Percentiles rank a stretch among this genome's conserved stretches.
Conservation (phyloP, 2,113 vertebrate species). For the Scophthalmus maximus region DNA sequence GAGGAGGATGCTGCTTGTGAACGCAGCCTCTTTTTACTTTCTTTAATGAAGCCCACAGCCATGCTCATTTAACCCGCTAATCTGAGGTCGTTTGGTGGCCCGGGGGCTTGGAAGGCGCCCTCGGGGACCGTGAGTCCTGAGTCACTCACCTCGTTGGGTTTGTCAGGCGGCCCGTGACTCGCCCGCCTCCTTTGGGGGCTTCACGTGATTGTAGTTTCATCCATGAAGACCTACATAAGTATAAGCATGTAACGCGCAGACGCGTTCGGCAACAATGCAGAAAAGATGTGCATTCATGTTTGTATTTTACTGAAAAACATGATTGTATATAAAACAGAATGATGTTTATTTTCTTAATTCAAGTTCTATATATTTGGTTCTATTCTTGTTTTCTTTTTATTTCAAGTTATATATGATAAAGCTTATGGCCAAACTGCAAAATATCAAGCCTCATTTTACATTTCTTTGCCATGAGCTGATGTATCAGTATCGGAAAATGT, state of each 20-base stretch:
- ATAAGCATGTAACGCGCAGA: neutral
- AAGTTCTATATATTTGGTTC: too few relatives aligned
- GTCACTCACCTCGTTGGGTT: slow-evolving; percentile 8
- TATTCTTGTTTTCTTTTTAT: too few relatives aligned
- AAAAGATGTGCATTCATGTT: too few relatives aligned
- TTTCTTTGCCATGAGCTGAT: too few relatives aligned
- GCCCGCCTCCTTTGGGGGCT: slow-evolving; percentile 23
- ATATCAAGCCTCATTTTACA: too few relatives aligned
- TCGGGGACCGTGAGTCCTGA: slow-evolving; percentile 11
- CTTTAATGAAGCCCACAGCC: slow-evolving; percentile 51
- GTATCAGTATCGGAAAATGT: too few relatives aligned
- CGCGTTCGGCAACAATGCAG: neutral
- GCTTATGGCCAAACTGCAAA: too few relatives aligned
- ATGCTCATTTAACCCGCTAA: slow-evolving; percentile 57
- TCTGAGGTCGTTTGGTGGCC: slow-evolving; percentile 52
- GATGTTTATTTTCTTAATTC: too few relatives aligned
- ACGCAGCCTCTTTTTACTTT: slow-evolving; percentile 19
- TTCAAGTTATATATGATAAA: too few relatives aligned
- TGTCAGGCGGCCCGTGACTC: slow-evolving; percentile 41
- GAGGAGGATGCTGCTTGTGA: slow-evolving; percentile 24
- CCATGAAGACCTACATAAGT: slow-evolving; percentile 42
- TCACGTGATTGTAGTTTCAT: slow-evolving; percentile 50
- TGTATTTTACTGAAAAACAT: too few relatives aligned
- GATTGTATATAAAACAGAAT: too few relatives aligned
- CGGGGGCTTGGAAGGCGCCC: slow-evolving; percentile 26